Evolutionary conservation across 2,888 invertebrate genomes (phyloP).

Genomic region (Augochlorella aurata): DNA sequence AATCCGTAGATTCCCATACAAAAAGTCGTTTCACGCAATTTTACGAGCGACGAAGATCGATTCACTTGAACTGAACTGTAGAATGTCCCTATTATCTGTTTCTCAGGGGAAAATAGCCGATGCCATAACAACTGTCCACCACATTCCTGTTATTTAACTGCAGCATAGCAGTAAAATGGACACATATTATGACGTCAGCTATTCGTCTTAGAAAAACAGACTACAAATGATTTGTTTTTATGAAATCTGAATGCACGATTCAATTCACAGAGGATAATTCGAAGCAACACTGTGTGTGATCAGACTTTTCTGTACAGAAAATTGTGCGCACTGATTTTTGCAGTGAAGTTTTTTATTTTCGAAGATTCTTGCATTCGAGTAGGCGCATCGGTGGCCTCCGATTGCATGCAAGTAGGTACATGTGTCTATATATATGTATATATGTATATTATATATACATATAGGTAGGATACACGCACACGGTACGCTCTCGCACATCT

Average conservation of each 20-base stretch:
- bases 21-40: neutral
- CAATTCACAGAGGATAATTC: conserved; percentile 17
- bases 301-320: conserved; percentile 19
- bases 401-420: conserved; percentile 6
- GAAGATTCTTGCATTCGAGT: conserved; percentile 8
- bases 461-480: neutral
- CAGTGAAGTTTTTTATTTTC: conserved; percentile 9
- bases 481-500: neutral
- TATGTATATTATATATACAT: neutral
- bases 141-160: no score
- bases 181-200: no score
- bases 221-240: neutral
- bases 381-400: conserved; percentile 3
- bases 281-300: conserved; percentile 7
- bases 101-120: no score
- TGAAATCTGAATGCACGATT: neutral
- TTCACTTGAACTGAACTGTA: no score
- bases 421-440: neutral
- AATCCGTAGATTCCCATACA: neutral
- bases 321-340: conserved; percentile 15
- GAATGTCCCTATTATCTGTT: no score
- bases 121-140: no score
- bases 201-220: no score
- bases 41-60: neutral
- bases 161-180: no score